Base-by-base conservation (phyloP, 1,140 invertebrate species). In the Eumaeus atala region DNA sequence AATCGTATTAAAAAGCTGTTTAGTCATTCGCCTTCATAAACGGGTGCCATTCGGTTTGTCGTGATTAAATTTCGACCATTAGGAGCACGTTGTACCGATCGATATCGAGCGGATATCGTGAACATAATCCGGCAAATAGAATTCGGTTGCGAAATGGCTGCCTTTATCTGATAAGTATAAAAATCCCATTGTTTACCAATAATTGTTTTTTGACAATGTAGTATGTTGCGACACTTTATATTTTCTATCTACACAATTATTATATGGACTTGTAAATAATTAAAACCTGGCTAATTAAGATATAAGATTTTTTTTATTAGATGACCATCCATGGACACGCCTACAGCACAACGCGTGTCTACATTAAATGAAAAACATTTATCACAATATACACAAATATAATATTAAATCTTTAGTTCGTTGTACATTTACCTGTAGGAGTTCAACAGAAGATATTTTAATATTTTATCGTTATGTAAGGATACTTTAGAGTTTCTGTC, bases 1-100 rank as follows among this genome's bases (percentile, higher is more conserved):
- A 87, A 85, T 85, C 80, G 84, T 87, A 85, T 87, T 87, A 87
- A 85, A 87, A 87, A 87, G 72, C 54, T 85, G 84, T 85, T 84
- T 72, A 87, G 84, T 87, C 84, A 87, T 87, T 67, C 79, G 74
- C 61, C 78, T 81, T 84, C 80, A 84, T 87, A 84, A 87, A 84
- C 79, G 82, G 78, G 78, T 85, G 76, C 74, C 79, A 85, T 84
- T 87, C 81, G 75, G 76, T 83, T 84, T 83, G 77, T 84, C 74
- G 82, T 87, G 84, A 87, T 87, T 85, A 84, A 84, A 87, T 85
- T 84, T 83, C 70, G 70, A 79, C 80, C 72, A 85, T 85, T 83
- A 78, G 77, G 70, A 78, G 72, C 81, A 78, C 81, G 84, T 83
- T 85, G 85, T 66, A 50, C 51, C 57, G 69, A 72, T 73, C 72